Evolutionary conservation across 92 coral and sea anemone species (phyloP), one percentile per base, ranked within the genome.

Genomic region (Muricea muricata): DNA sequence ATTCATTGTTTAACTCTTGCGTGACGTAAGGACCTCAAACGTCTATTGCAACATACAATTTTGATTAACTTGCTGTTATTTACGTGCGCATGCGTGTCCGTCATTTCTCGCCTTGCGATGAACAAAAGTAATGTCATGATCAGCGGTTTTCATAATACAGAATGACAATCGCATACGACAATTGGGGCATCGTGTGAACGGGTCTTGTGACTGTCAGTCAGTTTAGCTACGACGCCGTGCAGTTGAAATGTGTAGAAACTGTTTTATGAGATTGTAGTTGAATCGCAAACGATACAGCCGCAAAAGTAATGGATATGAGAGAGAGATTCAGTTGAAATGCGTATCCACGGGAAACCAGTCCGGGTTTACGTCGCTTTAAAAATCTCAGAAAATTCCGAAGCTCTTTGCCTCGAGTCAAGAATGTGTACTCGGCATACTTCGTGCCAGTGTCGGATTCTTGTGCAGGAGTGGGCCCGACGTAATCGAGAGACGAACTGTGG

Each of bases 301-400:
- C 80, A 1, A 13, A 8, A 48, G 52, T 2, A n/a, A 75, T 7
- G 10, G 80, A 75, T 14, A 75, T 28, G 21, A 75, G 37, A 1
- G 80, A 75, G 2, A 75, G 23, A 31, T 48, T 75, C 23, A 75
- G 58, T 52, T 75, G 80, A 23, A 47, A 52, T 2, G 80, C 4
- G 17, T 75, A 75, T 1, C 80, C 80, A 0, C 65, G 80, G 5
- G 80, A 47, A 24, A 75, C 65, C 65, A 75, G 23, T 4, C 80
- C 80, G 13, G 61, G 80, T 21, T 6, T 75, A 12, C 80, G 26
- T 25, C 55, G 52, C 23, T 75, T 46, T 34, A 75, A 75, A 31
- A 75, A 75, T 4, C 41, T 0, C 29, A 28, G 65, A 48, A 75
- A 75, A 75, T 75, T 35, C 14, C 66, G 29, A 23, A 75, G 23